Percentiles rank a stretch among this genome's conserved stretches.
These are phyloP conservation scores for Apaloderma vittatum DNA, from an alignment of 2,113 vertebrate genomes.

Conservation along the genomic window DNA sequence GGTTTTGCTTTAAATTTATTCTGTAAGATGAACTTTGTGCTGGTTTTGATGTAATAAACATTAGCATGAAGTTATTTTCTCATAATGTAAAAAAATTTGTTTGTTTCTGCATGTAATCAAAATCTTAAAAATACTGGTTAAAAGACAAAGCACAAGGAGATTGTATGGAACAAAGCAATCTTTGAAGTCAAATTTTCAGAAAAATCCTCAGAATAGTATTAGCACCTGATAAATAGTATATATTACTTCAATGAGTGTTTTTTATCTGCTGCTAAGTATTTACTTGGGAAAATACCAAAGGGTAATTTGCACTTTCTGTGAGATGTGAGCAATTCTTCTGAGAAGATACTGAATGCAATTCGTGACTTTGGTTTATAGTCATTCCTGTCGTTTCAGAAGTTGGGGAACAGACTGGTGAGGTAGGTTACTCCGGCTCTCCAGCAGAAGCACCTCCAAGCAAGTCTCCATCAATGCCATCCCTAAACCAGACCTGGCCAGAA, in stretches of 20 bases:
- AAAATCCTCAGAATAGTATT: background rate
- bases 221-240: background rate
- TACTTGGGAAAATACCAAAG: background rate
- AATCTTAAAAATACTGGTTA: background rate
- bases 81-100: background rate
- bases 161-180: background rate
- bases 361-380: slow-evolving; percentile 41
- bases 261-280: background rate
- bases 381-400: slow-evolving; percentile 81
- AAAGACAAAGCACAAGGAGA: background rate
- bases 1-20: background rate
- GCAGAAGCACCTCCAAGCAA: slow-evolving; percentile 96
- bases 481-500: slow-evolving; percentile 98
- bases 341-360: background rate
- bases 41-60: background rate
- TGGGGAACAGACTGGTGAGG: slow-evolving; percentile 88
- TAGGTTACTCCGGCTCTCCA: slow-evolving; percentile 92
- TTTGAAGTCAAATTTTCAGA: background rate
- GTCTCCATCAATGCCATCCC: slow-evolving; percentile 98
- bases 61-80: background rate
- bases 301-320: background rate
- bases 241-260: background rate
- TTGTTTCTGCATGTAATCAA: background rate
- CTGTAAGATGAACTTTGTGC: background rate
- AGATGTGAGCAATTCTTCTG: background rate